Percentiles rank a stretch among this genome's conserved stretches.
phyloP scores from a whole-genome alignment of 2,797 vertebrate genomes.

The Gobionotothen gibberifrons region DNA sequence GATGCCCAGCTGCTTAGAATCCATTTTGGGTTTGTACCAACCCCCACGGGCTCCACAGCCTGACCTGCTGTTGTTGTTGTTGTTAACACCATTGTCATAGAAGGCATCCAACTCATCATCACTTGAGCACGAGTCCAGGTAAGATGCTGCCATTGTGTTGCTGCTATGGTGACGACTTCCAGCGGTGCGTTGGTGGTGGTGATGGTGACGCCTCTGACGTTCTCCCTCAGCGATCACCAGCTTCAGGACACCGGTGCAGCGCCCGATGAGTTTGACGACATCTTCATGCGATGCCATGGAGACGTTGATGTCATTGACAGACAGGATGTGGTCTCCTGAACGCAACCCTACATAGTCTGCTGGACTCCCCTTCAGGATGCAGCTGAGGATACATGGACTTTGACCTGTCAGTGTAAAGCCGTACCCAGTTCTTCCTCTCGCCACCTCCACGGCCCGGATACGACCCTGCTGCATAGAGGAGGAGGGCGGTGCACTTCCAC shows the following conservation, averaged over 20 bases:
- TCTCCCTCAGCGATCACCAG: constrained; percentile 90
- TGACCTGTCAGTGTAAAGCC: constrained; percentile 96
- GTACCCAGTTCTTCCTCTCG: constrained; percentile 93
- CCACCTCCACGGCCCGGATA: constrained; percentile 92
- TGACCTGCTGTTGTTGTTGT: constrained; percentile 73
- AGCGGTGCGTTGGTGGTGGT: constrained; percentile 66
- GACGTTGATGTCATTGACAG: constrained; percentile 95
- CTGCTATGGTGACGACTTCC: constrained; percentile 70
- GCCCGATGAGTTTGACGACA: constrained; percentile 95
- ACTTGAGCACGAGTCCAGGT: constrained; percentile 92
- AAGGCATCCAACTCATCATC: constrained; percentile 91
- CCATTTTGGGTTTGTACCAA: constrained; percentile 90
- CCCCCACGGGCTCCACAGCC: constrained; percentile 76
- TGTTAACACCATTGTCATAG: constrained; percentile 74
- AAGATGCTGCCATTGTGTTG: constrained; percentile 62
- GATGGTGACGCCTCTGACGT: constrained; percentile 71
- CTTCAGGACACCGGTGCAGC: constrained; percentile 93
- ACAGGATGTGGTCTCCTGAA: constrained; percentile 93
- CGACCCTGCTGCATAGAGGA: constrained; percentile 81
- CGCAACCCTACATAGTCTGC: constrained; percentile 93
- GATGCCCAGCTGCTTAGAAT: constrained; percentile 94
- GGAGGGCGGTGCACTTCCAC: constrained; percentile 49
- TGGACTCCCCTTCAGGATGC: constrained; percentile 94
- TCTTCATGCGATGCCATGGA: constrained; percentile 96
- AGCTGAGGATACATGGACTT: constrained; percentile 93